Conservation (phyloP, 1,140 invertebrate genomes). For the Cylas formicarius region DNA sequence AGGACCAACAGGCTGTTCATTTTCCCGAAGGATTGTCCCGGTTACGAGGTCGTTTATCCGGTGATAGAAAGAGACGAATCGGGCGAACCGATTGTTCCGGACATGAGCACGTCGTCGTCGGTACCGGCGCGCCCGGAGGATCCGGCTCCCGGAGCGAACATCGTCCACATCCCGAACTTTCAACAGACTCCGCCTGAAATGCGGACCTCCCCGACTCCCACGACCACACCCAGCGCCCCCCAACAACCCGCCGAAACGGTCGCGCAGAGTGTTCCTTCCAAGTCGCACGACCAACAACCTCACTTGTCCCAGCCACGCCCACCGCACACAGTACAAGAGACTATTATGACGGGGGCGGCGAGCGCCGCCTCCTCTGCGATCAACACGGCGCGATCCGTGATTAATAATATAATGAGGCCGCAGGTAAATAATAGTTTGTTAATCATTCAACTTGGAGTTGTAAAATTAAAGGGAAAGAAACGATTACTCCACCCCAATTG, state of each 20-base stretch:
- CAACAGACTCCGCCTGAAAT: constrained; percentile 23
- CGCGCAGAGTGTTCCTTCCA: too few species aligned
- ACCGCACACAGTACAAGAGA: constrained; percentile 32
- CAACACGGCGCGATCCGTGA: constrained; percentile 37
- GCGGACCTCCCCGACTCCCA: neutral
- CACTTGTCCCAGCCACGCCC: neutral
- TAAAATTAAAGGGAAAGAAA: too few species aligned
- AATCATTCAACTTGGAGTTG: too few species aligned
- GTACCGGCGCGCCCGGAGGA: neutral
- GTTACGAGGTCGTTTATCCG: constrained; percentile 32
- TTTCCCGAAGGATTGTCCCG: constrained; percentile 34
- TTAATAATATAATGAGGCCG: constrained; percentile 35
- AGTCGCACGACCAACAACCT: too few species aligned
- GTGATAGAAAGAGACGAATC: constrained; percentile 3
- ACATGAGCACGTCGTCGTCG: neutral
- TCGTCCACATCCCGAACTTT: constrained; percentile 24
- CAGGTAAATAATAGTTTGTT: constrained; percentile 19
- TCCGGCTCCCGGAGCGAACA: neutral
- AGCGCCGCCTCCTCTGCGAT: constrained; percentile 41
- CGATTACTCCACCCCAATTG: too few species aligned
- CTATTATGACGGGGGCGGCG: constrained; percentile 39
- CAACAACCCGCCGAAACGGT: neutral
- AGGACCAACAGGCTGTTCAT: constrained; percentile 31
- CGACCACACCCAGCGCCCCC: neutral
- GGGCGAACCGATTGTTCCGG: constrained; percentile 1